These are phyloP conservation scores for Phalanger gymnotis DNA, from an alignment of 2,797 vertebrate genomes.

Conservation along the genomic window DNA sequence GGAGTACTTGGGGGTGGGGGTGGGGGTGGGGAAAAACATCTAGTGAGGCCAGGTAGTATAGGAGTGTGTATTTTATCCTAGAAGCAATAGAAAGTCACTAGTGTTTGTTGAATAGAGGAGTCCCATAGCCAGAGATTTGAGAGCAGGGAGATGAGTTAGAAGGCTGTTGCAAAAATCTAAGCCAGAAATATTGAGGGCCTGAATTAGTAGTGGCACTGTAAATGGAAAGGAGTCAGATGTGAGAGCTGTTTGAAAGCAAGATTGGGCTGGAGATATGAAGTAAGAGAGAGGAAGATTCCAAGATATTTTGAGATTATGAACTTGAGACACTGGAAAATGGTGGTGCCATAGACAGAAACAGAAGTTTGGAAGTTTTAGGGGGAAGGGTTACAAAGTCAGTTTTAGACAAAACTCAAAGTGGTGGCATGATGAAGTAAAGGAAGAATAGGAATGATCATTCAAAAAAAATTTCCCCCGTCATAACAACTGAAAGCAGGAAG, in stretches of 20 bases:
- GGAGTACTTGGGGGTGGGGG: not conserved
- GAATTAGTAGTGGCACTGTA: not conserved
- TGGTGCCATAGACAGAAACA: not conserved
- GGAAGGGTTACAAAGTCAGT: not conserved
- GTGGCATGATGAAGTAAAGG: not conserved
- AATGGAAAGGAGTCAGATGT: not conserved
- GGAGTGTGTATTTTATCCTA: not conserved
- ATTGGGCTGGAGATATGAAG: not conserved
- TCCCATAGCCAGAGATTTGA: not conserved
- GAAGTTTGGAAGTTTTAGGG: not conserved
- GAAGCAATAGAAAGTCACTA: not conserved
- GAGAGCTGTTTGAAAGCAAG: not conserved
- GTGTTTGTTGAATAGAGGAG: not conserved
- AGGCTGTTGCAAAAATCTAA: too few species aligned
- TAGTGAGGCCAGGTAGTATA: not conserved
- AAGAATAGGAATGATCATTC: too few species aligned
- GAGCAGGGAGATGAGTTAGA: not conserved
- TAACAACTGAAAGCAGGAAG: not conserved
- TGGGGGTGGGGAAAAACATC: not conserved
- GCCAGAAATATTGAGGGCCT: not conserved
- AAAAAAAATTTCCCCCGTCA: not conserved
- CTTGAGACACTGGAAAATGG: not conserved
- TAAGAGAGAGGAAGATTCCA: not conserved
- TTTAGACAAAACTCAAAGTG: not conserved
- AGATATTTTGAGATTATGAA: not conserved